Evolutionary conservation across 2,113 vertebrate genomes (phyloP).

Genomic region (Vombatus ursinus): DNA sequence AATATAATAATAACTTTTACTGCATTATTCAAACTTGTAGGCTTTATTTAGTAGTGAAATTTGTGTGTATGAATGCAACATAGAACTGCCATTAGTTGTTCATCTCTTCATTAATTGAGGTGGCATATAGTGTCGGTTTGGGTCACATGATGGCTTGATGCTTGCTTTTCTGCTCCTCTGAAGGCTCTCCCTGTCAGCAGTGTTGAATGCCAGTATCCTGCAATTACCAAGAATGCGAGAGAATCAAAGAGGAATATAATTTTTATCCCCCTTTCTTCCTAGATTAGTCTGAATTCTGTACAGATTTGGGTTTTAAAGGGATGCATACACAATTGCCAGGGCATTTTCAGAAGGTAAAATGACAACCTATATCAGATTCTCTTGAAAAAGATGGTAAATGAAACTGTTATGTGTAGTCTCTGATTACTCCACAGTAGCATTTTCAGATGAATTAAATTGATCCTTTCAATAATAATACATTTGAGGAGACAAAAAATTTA

Average conservation of each 20-base stretch:
- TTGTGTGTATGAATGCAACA: constrained; percentile 34
- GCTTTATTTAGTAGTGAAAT: constrained; percentile 11
- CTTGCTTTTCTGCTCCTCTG: constrained; percentile 66
- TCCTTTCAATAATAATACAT: constrained; percentile 28
- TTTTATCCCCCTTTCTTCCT: constrained; percentile 33
- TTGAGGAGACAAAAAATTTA: constrained; percentile 60
- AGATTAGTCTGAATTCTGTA: constrained; percentile 51
- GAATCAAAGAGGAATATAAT: constrained; percentile 56
- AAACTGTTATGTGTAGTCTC: constrained; percentile 58
- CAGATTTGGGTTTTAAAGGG: constrained; percentile 55
- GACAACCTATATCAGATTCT: constrained; percentile 46
- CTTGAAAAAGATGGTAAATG: constrained; percentile 70
- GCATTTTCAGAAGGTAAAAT: constrained; percentile 61
- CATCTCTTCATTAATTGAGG: constrained; percentile 65
- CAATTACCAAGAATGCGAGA: constrained; percentile 71
- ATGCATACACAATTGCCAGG: constrained; percentile 50
- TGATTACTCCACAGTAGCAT: constrained; percentile 56
- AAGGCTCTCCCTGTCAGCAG: constrained; percentile 55
- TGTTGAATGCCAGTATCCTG: constrained; percentile 59
- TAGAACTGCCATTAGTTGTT: constrained; percentile 62
- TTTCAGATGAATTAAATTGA: constrained; percentile 60
- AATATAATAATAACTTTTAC: constrained; percentile 41
- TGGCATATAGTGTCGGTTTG: constrained; percentile 72
- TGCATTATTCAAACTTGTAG: constrained; percentile 22
- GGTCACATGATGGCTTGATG: constrained; percentile 76